Evolutionary conservation across 2,888 invertebrate genomes (phyloP).

Genomic region (Ctenicera cuprea): DNA sequence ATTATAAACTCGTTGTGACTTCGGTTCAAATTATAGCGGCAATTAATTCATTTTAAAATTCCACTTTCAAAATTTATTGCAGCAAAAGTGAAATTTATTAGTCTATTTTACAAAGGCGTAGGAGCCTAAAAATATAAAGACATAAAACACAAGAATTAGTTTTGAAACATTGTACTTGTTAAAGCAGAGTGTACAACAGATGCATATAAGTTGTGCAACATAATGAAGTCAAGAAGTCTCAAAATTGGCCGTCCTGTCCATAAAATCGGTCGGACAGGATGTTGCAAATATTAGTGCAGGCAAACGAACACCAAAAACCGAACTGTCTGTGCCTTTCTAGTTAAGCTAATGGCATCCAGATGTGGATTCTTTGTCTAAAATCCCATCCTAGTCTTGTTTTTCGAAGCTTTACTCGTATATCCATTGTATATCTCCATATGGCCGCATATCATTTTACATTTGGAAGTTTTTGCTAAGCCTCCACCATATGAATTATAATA

Average conservation of each 20-base stretch:
- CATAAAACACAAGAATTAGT: conserved; percentile 36
- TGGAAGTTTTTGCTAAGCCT: conserved; percentile 19
- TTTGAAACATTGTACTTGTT: conserved; percentile 20
- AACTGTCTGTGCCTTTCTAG: conserved; percentile 56
- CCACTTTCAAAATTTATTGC: conserved; percentile 21
- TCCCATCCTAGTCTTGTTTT: conserved; percentile 63
- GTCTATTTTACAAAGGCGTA: conserved; percentile 29
- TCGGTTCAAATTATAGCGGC: conserved; percentile 17
- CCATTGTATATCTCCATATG: conserved; percentile 66
- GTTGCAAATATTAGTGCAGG: conserved; percentile 56
- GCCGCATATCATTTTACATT: conserved; percentile 62
- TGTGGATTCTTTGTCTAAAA: conserved; percentile 65
- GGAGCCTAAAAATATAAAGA: conserved; percentile 38
- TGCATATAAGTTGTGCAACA: conserved; percentile 5
- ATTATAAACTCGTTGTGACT: conserved; percentile 4
- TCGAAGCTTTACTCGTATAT: conserved; percentile 64
- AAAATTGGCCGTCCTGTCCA: conserved; percentile 5
- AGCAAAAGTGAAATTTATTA: conserved; percentile 22
- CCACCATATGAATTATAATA: conserved; percentile 20
- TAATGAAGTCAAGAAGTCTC: neutral
- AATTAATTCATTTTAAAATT: conserved; percentile 33
- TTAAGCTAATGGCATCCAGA: conserved; percentile 65
- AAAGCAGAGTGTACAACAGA: conserved; percentile 17
- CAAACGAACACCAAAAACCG: conserved; percentile 55
- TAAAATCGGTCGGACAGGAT: conserved; percentile 53